Evolutionary conservation across 2,888 invertebrate species (phyloP).

Genomic region (Keiferia lycopersicella): DNA sequence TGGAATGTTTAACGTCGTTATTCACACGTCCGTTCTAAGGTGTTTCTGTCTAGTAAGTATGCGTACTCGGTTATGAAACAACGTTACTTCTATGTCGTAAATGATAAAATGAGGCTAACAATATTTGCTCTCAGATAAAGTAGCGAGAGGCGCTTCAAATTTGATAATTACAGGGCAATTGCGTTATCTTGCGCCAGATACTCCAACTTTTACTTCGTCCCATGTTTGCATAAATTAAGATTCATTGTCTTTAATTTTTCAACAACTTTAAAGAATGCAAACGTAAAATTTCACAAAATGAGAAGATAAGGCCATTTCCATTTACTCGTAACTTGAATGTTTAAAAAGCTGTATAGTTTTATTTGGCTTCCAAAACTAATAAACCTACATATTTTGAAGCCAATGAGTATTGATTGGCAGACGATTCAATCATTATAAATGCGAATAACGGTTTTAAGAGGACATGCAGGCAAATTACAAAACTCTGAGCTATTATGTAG

Average conservation of each 20-base stretch:
- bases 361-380: neutral
- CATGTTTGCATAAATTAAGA: neutral
- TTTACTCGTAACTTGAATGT: too few species aligned
- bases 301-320: too few species aligned
- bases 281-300: too few species aligned
- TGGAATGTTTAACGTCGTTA: constrained; percentile 43
- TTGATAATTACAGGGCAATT: constrained; percentile 72
- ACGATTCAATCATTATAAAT: constrained; percentile 32
- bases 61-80: constrained; percentile 51
- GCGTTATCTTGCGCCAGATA: constrained; percentile 66
- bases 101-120: constrained; percentile 62
- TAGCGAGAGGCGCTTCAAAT: constrained; percentile 67
- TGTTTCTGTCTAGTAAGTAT: constrained; percentile 29
- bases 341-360: too few species aligned
- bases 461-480: constrained; percentile 27
- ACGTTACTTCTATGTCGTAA: constrained; percentile 45
- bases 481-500: constrained; percentile 37
- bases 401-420: constrained; percentile 27
- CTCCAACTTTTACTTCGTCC: constrained; percentile 49
- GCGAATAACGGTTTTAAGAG: constrained; percentile 29
- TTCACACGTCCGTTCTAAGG: constrained; percentile 46
- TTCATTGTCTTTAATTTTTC: neutral
- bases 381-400: neutral
- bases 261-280: neutral
- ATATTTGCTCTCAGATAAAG: constrained; percentile 73